phyloP scores from a whole-genome alignment of 2,113 vertebrate genomes.

The Crotalus tigris region DNA sequence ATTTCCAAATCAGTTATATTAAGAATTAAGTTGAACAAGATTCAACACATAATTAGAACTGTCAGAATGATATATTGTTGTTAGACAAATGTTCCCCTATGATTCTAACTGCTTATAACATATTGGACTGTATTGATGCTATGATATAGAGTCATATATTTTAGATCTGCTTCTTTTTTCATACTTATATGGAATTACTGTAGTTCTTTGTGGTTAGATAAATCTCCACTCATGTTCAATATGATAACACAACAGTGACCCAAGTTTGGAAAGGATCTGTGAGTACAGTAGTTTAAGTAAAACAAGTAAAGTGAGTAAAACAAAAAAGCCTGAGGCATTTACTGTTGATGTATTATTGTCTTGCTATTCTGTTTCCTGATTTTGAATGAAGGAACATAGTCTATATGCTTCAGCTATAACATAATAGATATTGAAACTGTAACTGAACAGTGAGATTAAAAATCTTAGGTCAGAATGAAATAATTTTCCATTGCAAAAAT shows the following conservation, averaged over 20 bases:
- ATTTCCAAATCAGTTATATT: not conserved
- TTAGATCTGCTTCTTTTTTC: accelerated
- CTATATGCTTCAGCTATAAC: not conserved
- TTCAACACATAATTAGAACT: not conserved
- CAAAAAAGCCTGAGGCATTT: not conserved
- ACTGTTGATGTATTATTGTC: not conserved
- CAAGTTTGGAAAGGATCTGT: not conserved
- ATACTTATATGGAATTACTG: not conserved
- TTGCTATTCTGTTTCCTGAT: not conserved
- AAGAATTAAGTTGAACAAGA: not conserved
- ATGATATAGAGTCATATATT: accelerated
- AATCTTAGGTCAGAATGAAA: constrained; percentile 16
- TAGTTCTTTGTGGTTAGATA: not conserved
- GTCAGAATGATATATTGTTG: not conserved
- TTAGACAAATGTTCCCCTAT: not conserved
- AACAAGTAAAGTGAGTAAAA: not conserved
- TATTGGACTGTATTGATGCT: accelerated
- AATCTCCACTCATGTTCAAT: not conserved
- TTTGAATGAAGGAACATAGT: not conserved
- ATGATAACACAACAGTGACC: not conserved
- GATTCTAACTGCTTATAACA: accelerated
- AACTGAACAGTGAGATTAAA: not conserved
- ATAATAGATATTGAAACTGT: not conserved
- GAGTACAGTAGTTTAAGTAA: not conserved
- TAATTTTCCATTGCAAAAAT: constrained; percentile 14